phyloP scores from a whole-genome alignment of 2,113 vertebrate species.

The Aplodontia rufa region DNA sequence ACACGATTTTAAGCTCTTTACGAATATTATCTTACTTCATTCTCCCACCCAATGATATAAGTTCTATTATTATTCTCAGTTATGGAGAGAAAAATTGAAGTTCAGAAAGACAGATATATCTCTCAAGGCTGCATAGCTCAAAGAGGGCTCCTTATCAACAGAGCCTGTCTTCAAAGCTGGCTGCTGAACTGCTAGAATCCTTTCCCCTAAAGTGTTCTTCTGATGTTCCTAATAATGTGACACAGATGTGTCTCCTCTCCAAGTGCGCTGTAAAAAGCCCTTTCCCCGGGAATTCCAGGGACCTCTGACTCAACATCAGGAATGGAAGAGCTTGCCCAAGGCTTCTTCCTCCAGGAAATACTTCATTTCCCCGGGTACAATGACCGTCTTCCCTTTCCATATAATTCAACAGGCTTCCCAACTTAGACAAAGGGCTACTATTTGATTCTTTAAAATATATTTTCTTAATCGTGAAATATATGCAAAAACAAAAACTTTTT shows the following conservation, averaged over 20 bases:
- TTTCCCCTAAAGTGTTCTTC: background rate
- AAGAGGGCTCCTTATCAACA: background rate
- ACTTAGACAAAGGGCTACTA: background rate
- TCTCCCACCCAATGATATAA: background rate
- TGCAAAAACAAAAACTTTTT: background rate
- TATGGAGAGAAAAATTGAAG: background rate
- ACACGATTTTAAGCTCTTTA: background rate
- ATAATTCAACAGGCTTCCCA: background rate
- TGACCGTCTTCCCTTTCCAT: background rate
- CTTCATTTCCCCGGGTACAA: conserved; percentile 35
- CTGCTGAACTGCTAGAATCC: background rate
- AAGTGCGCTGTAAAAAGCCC: background rate
- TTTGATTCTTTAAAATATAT: conserved; percentile 15
- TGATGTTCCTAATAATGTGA: background rate
- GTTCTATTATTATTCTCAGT: background rate
- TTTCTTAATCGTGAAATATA: conserved; percentile 1
- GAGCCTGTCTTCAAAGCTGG: background rate
- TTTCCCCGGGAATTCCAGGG: background rate
- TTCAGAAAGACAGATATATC: background rate
- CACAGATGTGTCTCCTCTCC: background rate
- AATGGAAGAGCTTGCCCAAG: background rate
- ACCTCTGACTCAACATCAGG: background rate
- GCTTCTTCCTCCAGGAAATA: background rate
- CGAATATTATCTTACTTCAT: background rate
- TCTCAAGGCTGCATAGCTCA: background rate